Percentiles rank a stretch among this genome's conserved stretches.
phyloP scores from a whole-genome alignment of 2,888 invertebrate species.

The Tetramorium bicarinatum region DNA sequence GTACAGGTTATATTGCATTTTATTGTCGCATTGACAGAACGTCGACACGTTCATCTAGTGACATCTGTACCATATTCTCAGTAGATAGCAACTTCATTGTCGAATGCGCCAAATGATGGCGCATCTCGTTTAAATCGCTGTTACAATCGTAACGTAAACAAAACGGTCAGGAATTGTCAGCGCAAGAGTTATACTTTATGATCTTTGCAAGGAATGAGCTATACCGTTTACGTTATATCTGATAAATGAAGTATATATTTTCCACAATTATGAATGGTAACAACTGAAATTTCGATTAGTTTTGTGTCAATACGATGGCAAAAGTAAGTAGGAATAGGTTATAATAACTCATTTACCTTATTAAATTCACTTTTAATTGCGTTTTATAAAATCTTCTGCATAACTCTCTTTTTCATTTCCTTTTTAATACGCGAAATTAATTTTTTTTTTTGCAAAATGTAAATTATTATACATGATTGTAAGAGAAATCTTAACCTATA shows the following conservation, averaged over 20 bases:
- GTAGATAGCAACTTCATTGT: background rate
- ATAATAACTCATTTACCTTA: background rate
- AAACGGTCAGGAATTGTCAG: background rate
- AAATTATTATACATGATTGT: background rate
- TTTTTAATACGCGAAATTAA: background rate
- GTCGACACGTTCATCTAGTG: constrained; percentile 38
- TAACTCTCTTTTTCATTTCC: background rate
- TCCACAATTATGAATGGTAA: background rate
- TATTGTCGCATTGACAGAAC: constrained; percentile 33
- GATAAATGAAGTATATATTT: background rate
- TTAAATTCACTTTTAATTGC: background rate
- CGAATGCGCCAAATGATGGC: background rate
- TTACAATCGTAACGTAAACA: background rate
- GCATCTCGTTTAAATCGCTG: background rate
- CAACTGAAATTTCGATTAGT: background rate
- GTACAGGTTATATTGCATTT: constrained; percentile 65
- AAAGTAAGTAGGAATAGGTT: constrained; percentile 8
- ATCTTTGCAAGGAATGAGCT: background rate
- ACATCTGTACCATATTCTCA: constrained; percentile 20
- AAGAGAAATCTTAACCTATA: background rate
- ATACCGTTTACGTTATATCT: background rate
- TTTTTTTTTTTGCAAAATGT: background rate
- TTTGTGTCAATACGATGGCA: background rate
- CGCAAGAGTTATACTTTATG: background rate
- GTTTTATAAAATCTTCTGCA: background rate